Percentiles rank a stretch among this genome's conserved stretches.
Conservation (phyloP, 2,113 vertebrate species). For the Gymnorhina tibicen region DNA sequence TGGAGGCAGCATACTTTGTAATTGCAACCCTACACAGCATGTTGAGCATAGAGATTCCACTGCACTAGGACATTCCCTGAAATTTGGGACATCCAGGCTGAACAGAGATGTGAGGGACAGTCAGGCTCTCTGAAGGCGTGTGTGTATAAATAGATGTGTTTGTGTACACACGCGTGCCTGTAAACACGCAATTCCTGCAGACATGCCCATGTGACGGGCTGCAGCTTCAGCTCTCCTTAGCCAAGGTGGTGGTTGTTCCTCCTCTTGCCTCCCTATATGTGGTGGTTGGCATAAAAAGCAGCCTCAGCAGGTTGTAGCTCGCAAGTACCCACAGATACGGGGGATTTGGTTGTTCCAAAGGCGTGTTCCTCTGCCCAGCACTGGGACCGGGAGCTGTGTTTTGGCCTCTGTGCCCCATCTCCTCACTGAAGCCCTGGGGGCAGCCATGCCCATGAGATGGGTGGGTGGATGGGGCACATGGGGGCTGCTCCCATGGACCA, state of each 20-base stretch:
- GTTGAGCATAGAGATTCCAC: not conserved
- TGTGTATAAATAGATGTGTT: not conserved
- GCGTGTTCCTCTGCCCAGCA: not conserved
- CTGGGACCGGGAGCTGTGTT: not conserved
- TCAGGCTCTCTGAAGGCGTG: not conserved
- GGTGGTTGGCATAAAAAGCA: not conserved
- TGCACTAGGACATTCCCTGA: not conserved
- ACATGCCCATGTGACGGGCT: fast-evolving
- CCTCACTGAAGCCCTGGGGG: fast-evolving
- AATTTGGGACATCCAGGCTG: not conserved
- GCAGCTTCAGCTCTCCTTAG: not conserved
- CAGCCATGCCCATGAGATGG: fast-evolving
- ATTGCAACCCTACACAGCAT: fast-evolving
- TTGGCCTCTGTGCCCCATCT: not conserved
- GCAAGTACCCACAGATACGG: not conserved
- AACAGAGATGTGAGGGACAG: not conserved
- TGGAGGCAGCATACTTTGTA: not conserved
- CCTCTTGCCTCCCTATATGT: not conserved
- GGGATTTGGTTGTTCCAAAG: not conserved
- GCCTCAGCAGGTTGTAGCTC: not conserved
- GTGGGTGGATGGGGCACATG: too few relatives aligned
- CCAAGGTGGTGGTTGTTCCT: not conserved
- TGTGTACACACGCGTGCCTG: fast-evolving
- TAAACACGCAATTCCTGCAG: fast-evolving
- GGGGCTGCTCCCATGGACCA: not conserved